phyloP scores from a whole-genome alignment of 2,113 vertebrate genomes.

The Heptranchias perlo region DNA sequence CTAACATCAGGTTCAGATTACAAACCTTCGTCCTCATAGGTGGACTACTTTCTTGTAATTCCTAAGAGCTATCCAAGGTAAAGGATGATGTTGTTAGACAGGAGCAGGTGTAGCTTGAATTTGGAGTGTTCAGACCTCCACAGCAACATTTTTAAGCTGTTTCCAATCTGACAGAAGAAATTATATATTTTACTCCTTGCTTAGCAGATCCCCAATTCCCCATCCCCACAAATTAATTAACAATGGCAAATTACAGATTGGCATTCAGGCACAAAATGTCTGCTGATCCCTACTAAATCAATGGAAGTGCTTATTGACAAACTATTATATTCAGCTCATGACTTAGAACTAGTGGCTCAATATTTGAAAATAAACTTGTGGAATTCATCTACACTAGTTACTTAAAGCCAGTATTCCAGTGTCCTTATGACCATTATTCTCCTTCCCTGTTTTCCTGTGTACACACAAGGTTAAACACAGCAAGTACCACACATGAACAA shows the following conservation, averaged over 20 bases:
- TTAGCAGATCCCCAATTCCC: neutral
- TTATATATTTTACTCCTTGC: neutral
- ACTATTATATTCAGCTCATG: neutral
- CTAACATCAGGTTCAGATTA: too few species aligned
- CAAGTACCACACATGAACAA: neutral
- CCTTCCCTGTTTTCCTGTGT: neutral
- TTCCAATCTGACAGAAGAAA: neutral
- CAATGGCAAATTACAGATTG: neutral
- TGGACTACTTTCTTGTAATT: too few species aligned
- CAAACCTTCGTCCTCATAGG: too few species aligned
- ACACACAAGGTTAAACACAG: neutral
- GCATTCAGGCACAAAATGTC: neutral
- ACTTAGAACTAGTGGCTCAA: neutral
- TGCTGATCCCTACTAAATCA: neutral
- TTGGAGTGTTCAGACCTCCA: too few species aligned
- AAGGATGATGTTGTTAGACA: too few species aligned
- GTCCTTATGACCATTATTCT: neutral
- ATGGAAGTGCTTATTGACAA: neutral
- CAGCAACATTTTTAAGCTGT: too few species aligned
- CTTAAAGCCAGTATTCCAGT: neutral
- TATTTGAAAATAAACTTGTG: neutral
- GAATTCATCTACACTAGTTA: neutral
- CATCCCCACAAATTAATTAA: neutral
- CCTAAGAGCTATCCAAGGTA: too few species aligned
- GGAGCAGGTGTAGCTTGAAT: too few species aligned